phyloP scores from a whole-genome alignment of 2,797 vertebrate genomes.

The Choloepus didactylus region DNA sequence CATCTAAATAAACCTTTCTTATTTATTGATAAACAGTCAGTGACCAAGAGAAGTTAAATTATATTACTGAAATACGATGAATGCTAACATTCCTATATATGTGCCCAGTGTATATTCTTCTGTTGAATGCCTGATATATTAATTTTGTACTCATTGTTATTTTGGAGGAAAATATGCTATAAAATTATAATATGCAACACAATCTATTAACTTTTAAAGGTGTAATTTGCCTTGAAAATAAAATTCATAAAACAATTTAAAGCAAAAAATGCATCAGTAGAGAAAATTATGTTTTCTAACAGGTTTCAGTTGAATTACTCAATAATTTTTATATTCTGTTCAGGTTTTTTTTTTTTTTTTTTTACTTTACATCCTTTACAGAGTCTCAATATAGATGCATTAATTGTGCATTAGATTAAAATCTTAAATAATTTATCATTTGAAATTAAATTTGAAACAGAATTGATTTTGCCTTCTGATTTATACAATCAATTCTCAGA shows the following conservation, averaged over 20 bases:
- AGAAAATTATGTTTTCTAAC: slow-evolving; percentile 6
- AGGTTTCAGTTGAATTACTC: slow-evolving; percentile 6
- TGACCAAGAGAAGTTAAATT: background rate
- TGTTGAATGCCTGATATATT: background rate
- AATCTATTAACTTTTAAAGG: background rate
- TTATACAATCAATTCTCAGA: background rate
- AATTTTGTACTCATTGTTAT: background rate
- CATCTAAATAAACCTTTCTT: background rate
- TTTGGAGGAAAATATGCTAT: background rate
- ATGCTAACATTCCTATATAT: background rate
- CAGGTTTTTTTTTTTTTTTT: background rate
- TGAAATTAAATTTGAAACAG: background rate
- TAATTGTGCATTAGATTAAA: background rate
- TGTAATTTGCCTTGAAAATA: background rate
- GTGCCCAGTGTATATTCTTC: background rate
- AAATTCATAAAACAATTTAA: slow-evolving; percentile 50
- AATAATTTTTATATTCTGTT: slow-evolving; percentile 25
- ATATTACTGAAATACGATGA: background rate
- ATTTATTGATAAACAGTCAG: background rate
- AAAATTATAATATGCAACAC: slow-evolving; percentile 34
- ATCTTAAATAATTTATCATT: background rate
- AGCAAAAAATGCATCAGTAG: slow-evolving; percentile 48
- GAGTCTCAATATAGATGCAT: background rate
- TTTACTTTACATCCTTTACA: background rate
- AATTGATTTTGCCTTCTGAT: background rate